Base-by-base conservation (phyloP, 2,113 vertebrate genomes). In the Embiotoca jacksoni region DNA sequence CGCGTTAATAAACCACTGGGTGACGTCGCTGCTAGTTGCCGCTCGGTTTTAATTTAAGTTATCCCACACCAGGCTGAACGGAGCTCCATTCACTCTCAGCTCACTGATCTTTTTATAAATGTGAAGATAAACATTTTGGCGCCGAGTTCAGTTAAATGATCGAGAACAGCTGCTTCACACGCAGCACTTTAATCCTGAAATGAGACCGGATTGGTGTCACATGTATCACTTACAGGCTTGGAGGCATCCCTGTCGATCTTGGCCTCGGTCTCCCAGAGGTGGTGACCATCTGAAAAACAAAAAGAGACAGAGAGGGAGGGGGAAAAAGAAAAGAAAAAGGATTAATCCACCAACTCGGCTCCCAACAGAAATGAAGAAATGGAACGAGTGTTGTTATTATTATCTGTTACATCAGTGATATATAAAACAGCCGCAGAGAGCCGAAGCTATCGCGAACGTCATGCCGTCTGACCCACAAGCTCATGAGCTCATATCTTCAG, bases 191-290 rank as follows among this genome's bases (percentile, higher is more conserved):
- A 57, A 73, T 39, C 59, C 58, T 69, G 55, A 75, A 75, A 75
- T 14, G 6, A 75, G 41, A 69, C 4, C 4, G 14, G 44, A 72
- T 70, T 23, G 13, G n/a, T 44, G 65, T 23, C 23, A 23, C 23
- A 23, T 23, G 23, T 54, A 50, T 80, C 58, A 92, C 98, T 97
- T 92, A 99, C 98, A 89, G 96, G 93, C 92, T 97, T 98, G 58
- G 95, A 96, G 90, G 96, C 86, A 80, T 98, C 97, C 92, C 96
- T 94, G 84, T 99, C 97, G 0, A 96, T 96, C 87, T 97, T 98
- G 76, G 96, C 98, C 93, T 99, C 98, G 80, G 96, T 97, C 91
- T 99, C 98, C 98, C 98, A 99, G 90, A 99, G 94, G 75, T 99
- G 98, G 93, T 98, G 97, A 72, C 97, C 98, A 89, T 99, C 98